Conservation (phyloP, 2,797 vertebrate species). For the Gymnodraco acuticeps region DNA sequence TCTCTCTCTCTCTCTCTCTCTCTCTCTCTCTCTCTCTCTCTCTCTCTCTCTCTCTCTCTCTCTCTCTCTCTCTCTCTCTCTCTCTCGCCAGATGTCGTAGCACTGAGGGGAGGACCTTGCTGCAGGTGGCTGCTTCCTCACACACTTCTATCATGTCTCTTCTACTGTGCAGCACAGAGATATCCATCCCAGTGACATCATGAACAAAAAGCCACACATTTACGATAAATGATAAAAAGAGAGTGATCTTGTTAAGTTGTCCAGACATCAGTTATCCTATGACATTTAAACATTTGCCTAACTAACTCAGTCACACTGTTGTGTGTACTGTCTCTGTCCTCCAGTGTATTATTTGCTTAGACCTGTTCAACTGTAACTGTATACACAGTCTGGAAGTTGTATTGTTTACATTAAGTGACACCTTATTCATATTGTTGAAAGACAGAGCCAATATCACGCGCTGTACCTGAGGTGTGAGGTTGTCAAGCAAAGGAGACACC, state of each 20-base stretch:
- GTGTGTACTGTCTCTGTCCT: not conserved
- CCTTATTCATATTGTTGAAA: not conserved
- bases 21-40: no score
- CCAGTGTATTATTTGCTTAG: not conserved
- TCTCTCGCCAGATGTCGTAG: constrained; percentile 33
- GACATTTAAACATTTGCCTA: not conserved
- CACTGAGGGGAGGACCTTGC: constrained; percentile 39
- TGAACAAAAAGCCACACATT: not conserved
- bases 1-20: no score
- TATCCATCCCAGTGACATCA: constrained; percentile 36
- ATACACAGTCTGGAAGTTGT: not conserved
- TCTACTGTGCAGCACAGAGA: not conserved
- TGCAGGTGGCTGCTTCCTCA: constrained; percentile 44
- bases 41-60: no score
- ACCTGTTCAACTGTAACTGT: not conserved
- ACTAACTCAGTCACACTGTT: not conserved
- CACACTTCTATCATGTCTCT: not conserved
- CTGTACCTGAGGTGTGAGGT: not conserved
- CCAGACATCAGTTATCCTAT: not conserved
- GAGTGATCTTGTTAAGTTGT: not conserved
- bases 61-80: not conserved
- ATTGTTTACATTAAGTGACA: not conserved
- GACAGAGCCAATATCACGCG: not conserved
- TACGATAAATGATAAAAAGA: not conserved
- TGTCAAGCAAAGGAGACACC: not conserved